A percentile compares a stretch with the other conserved stretches of the same genome.
phyloP scores from a whole-genome alignment of 2,113 vertebrate species.

The Micromys minutus region DNA sequence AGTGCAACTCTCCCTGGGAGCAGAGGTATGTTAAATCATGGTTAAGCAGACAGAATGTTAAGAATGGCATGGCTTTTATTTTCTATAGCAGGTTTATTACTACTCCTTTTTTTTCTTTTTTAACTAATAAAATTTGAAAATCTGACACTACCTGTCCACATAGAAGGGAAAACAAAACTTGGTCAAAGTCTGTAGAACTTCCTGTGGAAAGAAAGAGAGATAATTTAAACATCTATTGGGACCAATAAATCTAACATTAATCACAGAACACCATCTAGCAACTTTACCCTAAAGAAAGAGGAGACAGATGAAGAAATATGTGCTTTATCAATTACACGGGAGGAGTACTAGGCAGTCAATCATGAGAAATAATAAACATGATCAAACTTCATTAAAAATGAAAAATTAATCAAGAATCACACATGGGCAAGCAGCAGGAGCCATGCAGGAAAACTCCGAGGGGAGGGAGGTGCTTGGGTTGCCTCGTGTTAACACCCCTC shows the following conservation, averaged over 20 bases:
- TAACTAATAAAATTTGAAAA: conserved; percentile 85
- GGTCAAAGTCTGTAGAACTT: conserved; percentile 94
- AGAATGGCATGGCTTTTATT: conserved; percentile 85
- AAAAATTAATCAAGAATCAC: conserved; percentile 92
- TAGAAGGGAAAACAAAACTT: conserved; percentile 99
- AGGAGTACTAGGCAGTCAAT: conserved; percentile 89
- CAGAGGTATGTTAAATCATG: conserved; percentile 89
- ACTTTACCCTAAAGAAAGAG: conserved; percentile 89
- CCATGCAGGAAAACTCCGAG: conserved; percentile 85
- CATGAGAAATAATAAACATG: conserved; percentile 90
- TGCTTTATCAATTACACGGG: conserved; percentile 91
- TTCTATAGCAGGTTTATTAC: conserved; percentile 86
- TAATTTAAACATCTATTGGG: conserved; percentile 95
- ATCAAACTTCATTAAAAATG: conserved; percentile 93
- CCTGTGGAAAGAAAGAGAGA: conserved; percentile 92
- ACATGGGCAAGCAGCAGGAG: conserved; percentile 91
- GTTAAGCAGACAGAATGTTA: conserved; percentile 89
- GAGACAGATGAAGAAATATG: conserved; percentile 93
- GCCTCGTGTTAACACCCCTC: conserved; percentile 96
- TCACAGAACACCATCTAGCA: conserved; percentile 89
- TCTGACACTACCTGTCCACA: conserved; percentile 94
- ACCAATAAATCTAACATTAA: conserved; percentile 96
- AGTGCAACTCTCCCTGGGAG: conserved; percentile 82
- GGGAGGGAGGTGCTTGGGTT: conserved; percentile 91
- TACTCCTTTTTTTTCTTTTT: conserved; percentile 78